Evolutionary conservation across 1,140 invertebrate species (phyloP).

Genomic region (Neodiprion pinetum): DNA sequence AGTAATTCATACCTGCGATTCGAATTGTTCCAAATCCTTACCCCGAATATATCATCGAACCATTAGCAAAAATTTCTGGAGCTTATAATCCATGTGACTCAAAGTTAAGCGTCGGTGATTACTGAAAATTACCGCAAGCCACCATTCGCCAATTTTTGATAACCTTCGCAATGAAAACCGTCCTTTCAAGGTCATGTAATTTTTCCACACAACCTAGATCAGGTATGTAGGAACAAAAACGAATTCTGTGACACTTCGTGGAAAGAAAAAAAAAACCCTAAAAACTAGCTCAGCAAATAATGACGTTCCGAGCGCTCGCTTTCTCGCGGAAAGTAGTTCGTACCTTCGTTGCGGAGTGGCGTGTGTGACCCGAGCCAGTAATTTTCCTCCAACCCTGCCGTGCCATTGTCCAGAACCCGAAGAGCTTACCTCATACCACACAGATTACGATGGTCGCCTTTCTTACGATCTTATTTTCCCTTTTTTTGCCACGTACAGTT

Average conservation of each 20-base stretch:
- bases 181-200: too few species aligned
- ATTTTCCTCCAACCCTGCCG: constrained; percentile 7
- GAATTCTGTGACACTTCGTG: too few species aligned
- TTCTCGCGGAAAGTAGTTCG: neutral
- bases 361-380: constrained; percentile 10
- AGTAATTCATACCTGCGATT: too few species aligned
- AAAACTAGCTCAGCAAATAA: neutral
- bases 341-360: constrained; percentile 9
- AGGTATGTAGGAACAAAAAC: too few species aligned
- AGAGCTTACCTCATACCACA: neutral
- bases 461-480: neutral
- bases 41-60: too few species aligned
- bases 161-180: neutral
- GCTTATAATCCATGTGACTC: too few species aligned
- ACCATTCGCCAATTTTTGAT: neutral
- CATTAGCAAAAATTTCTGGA: too few species aligned
- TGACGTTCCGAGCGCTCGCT: neutral
- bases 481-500: neutral
- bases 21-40: too few species aligned
- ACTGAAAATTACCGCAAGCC: too few species aligned
- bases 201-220: too few species aligned
- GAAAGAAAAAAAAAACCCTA: neutral
- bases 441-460: neutral
- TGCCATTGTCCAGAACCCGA: neutral
- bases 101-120: too few species aligned